Conservation (phyloP, 2,888 invertebrate species). For the Holacanthella duospinosa region DNA sequence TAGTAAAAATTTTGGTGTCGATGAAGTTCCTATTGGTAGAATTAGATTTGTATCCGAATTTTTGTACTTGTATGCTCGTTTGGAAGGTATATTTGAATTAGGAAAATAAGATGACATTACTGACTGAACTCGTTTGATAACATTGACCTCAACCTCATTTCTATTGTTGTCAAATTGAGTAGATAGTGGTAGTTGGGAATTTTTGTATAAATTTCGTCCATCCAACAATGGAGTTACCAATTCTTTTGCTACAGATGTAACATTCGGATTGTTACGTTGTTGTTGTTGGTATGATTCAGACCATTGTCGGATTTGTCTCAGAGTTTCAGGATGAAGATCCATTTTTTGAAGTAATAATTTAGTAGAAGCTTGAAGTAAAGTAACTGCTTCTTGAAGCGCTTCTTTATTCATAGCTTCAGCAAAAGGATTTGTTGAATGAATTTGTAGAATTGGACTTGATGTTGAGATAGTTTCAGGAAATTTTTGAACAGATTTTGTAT, state of each 20-base stretch:
- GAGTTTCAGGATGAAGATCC: neutral
- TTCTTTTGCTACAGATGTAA: neutral
- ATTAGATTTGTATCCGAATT: neutral
- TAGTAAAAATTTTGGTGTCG: neutral
- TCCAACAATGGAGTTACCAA: neutral
- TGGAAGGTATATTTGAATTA: neutral
- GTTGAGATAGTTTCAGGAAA: too few species aligned
- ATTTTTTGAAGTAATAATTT: neutral
- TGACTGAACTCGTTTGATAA: too few species aligned
- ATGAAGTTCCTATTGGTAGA: neutral
- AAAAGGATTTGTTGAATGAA: neutral
- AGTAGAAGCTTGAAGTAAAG: neutral
- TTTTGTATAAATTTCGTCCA: too few species aligned
- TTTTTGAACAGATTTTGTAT: too few species aligned
- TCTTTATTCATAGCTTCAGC: neutral
- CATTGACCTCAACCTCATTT: too few species aligned
- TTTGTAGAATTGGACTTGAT: too few species aligned
- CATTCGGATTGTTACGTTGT: neutral
- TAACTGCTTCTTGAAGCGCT: neutral
- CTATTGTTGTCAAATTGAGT: neutral
- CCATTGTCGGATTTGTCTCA: neutral
- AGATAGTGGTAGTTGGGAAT: neutral
- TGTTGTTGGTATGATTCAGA: neutral
- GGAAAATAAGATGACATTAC: neutral
- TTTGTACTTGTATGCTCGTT: neutral